Conservation (phyloP, 2,888 invertebrate species). For the Tenthredo distinguenda region DNA sequence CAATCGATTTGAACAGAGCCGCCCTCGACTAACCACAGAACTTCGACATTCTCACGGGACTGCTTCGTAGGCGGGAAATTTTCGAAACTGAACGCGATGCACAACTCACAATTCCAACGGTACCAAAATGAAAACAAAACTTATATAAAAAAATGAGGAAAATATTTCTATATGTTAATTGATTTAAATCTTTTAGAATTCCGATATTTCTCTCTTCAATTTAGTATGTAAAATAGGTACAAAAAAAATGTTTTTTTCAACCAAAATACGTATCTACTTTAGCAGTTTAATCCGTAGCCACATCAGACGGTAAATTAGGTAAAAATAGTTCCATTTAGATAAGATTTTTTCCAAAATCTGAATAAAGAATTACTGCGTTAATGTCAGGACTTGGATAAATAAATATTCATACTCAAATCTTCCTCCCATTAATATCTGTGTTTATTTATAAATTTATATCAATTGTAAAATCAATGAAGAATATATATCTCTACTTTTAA, state of each 20-base stretch:
- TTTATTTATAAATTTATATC: not conserved
- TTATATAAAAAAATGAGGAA: not conserved
- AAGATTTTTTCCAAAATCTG: not conserved
- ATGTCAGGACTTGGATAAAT: not conserved
- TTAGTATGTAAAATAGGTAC: not conserved
- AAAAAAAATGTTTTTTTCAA: not conserved
- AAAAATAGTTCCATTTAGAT: not conserved
- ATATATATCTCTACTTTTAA: not conserved
- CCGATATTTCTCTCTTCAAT: too few species aligned
- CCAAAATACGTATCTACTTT: not conserved
- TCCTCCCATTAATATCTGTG: not conserved
- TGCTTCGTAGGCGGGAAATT: not conserved
- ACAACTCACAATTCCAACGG: not conserved
- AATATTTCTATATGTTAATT: not conserved
- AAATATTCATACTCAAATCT: not conserved
- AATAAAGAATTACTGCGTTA: not conserved
- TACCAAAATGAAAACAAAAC: too few species aligned
- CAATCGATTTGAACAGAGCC: conserved; percentile 49
- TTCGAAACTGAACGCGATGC: not conserved
- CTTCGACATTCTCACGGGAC: not conserved
- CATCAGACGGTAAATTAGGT: not conserved
- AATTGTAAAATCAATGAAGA: not conserved
- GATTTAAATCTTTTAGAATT: too few species aligned
- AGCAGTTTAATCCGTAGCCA: not conserved
- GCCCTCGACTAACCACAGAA: conserved; percentile 20